A percentile compares a stretch with the other conserved stretches of the same genome.
phyloP scores from a whole-genome alignment of 1,140 invertebrate genomes.

The Brachionus angularis region DNA sequence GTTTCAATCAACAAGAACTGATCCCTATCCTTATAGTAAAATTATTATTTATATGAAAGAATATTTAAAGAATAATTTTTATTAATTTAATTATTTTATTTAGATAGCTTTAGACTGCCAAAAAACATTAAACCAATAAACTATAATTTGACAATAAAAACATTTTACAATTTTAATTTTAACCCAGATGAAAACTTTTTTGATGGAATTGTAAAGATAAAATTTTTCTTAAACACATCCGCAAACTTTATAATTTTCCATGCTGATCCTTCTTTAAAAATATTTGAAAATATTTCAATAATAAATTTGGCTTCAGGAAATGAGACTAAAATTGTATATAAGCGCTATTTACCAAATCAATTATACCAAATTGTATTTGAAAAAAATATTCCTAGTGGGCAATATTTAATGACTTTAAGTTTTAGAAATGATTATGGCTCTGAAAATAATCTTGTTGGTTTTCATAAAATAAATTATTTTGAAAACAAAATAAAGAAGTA shows the following conservation, averaged over 20 bases:
- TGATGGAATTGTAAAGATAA: background rate
- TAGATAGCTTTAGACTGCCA: background rate
- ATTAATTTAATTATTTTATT: background rate
- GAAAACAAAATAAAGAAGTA: slow-evolving; percentile 28
- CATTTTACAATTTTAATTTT: slow-evolving; percentile 20
- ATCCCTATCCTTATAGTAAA: no score
- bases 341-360: slow-evolving; percentile 1
- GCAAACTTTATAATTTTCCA: background rate
- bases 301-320: background rate
- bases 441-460: slow-evolving; percentile 35
- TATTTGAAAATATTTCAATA: background rate
- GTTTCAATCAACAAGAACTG: no score
- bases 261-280: slow-evolving; percentile 1
- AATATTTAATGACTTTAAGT: slow-evolving; percentile 4
- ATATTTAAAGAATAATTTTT: no score
- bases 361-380: slow-evolving; percentile 25
- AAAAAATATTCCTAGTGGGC: background rate
- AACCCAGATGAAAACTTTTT: slow-evolving; percentile 10
- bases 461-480: slow-evolving; percentile 25
- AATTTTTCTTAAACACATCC: background rate
- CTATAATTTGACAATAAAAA: slow-evolving; percentile 30
- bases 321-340: background rate
- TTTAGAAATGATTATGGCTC: slow-evolving; percentile 15
- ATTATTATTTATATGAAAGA: no score
- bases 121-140: slow-evolving; percentile 4